Percentiles rank a stretch among this genome's conserved stretches.
Evolutionary conservation across 2,113 vertebrate genomes (phyloP).

Genomic region (Brachyhypopomus gauderio): DNA sequence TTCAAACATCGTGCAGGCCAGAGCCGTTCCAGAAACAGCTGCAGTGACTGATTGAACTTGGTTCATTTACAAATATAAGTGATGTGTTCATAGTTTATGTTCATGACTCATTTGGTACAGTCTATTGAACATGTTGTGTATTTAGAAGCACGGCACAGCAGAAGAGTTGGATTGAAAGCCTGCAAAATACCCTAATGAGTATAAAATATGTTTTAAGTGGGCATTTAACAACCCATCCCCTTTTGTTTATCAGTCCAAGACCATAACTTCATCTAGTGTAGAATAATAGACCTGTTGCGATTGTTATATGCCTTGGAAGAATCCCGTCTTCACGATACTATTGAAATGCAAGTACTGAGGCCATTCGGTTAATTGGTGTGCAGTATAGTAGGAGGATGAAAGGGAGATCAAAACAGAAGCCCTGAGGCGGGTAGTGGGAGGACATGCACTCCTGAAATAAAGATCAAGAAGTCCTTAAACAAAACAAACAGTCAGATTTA

Average conservation of each 20-base stretch:
- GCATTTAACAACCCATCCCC: background rate
- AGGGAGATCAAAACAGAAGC: slow-evolving; percentile 13
- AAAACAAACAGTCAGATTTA: background rate
- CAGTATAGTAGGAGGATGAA: slow-evolving; percentile 18
- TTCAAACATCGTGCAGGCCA: slow-evolving; percentile 39
- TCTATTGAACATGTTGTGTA: slow-evolving; percentile 2
- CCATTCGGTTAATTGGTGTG: slow-evolving; percentile 17
- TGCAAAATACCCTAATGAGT: background rate
- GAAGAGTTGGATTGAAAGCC: background rate
- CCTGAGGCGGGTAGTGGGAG: background rate
- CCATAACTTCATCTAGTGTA: background rate
- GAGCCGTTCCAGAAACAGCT: slow-evolving; percentile 30
- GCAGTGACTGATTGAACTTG: slow-evolving; percentile 31
- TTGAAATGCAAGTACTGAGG: slow-evolving; percentile 6
- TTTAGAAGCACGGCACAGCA: slow-evolving; percentile 13
- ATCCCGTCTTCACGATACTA: slow-evolving; percentile 15
- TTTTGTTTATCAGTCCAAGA: background rate
- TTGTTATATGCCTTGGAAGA: no score
- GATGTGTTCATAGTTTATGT: slow-evolving; percentile 14
- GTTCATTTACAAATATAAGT: slow-evolving; percentile 27
- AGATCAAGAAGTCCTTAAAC: background rate
- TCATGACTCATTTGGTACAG: slow-evolving; percentile 22
- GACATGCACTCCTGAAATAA: background rate
- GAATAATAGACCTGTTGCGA: background rate
- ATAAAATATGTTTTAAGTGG: background rate